Percentiles rank a stretch among this genome's conserved stretches.
These are phyloP conservation scores for Centroberyx gerrardi DNA, from an alignment of 2,797 vertebrate species.

Conservation along the genomic window DNA sequence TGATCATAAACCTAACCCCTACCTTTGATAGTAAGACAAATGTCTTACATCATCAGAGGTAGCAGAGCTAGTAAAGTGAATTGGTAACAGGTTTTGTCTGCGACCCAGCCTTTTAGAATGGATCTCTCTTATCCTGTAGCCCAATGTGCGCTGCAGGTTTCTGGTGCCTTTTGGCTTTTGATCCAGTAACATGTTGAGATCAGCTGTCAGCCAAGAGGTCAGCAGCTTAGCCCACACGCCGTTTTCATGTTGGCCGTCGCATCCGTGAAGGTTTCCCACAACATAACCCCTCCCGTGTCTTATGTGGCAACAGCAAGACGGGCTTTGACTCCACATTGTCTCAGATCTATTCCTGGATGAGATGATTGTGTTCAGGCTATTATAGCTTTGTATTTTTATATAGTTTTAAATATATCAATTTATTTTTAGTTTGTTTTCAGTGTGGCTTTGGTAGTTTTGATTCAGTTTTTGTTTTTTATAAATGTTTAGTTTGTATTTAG, in stretches of 20 bases:
- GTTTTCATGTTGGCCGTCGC: constrained; percentile 48
- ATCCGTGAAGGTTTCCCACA: constrained; percentile 29
- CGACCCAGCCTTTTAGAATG: background rate
- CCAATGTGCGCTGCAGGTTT: background rate
- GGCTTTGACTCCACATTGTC: background rate
- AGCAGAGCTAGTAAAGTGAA: background rate
- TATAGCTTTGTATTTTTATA: no score
- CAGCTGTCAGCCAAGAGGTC: constrained; percentile 47
- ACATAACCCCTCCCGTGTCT: background rate
- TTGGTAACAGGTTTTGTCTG: background rate
- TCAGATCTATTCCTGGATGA: background rate
- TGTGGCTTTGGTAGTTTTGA: no score
- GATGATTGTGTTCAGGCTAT: background rate
- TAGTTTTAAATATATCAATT: no score
- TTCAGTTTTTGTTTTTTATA: no score
- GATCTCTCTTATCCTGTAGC: background rate
- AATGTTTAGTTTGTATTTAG: no score
- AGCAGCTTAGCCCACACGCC: constrained; percentile 15
- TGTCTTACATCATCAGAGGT: no score
- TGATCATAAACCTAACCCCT: no score
- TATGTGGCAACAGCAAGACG: no score
- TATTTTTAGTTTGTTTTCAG: no score
- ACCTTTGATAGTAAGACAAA: no score
- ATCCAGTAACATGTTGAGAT: constrained; percentile 39
- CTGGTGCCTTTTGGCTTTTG: background rate